phyloP scores from a whole-genome alignment of 92 coral and sea anemone species.

The Blastomussa wellsi region DNA sequence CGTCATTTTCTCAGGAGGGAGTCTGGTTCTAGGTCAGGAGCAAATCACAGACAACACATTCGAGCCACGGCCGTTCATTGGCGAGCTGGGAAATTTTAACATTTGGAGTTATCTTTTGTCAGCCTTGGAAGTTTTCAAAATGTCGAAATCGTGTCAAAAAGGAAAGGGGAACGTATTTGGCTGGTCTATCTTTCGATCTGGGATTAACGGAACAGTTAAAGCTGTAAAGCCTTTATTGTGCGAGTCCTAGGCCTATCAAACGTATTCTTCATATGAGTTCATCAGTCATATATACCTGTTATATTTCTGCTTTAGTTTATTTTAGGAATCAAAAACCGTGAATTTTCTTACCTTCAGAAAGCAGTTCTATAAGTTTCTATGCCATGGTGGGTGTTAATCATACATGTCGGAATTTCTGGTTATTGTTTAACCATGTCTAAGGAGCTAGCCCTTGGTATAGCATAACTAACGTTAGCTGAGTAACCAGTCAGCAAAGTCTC shows the following conservation, averaged over 20 bases:
- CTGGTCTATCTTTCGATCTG: constrained; percentile 4
- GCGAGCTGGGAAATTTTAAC: constrained; percentile 28
- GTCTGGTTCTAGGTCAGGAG: constrained; percentile 20
- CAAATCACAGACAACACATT: background rate
- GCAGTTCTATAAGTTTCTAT: no score
- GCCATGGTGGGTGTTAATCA: no score
- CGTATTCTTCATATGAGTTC: no score
- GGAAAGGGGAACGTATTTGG: constrained; percentile 2
- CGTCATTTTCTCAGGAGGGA: background rate
- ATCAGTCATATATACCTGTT: no score
- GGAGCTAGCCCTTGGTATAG: no score
- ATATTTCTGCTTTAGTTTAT: no score
- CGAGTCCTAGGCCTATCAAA: background rate
- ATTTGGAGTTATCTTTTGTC: constrained; percentile 4
- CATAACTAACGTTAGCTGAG: no score
- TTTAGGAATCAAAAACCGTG: no score
- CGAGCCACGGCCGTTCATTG: constrained; percentile 2
- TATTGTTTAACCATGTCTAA: no score
- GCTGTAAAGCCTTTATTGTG: constrained; percentile 11
- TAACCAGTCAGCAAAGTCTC: no score
- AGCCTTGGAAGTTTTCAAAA: background rate
- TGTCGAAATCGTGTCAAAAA: constrained; percentile 5
- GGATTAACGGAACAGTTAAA: constrained; percentile 22
- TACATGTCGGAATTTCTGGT: no score
- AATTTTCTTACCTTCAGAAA: no score